Evolutionary conservation across 2,888 invertebrate species (phyloP).

Genomic region (Abrostola tripartita): DNA sequence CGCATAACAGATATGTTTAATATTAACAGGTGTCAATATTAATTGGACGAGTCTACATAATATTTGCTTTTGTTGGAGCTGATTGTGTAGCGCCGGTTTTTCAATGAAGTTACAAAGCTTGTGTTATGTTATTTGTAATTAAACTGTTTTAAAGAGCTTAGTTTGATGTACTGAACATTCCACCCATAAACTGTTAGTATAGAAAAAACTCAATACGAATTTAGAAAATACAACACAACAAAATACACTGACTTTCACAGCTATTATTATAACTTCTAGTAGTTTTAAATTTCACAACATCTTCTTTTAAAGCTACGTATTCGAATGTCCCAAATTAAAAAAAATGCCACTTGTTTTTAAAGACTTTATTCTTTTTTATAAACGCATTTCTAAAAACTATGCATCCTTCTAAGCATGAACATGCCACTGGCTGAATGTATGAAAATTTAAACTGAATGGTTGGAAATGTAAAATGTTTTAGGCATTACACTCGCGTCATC

Average conservation of each 20-base stretch:
- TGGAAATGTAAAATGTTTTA: conserved; percentile 13
- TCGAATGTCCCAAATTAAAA: too few species aligned
- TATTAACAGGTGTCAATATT: conserved; percentile 40
- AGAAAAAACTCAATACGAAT: too few species aligned
- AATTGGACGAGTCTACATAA: conserved; percentile 40
- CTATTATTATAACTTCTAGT: too few species aligned
- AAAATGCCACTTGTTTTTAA: too few species aligned
- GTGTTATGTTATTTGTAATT: conserved; percentile 43
- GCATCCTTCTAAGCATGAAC: neutral
- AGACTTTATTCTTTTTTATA: too few species aligned
- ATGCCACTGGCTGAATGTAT: conserved; percentile 1
- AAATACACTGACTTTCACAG: too few species aligned
- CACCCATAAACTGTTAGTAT: too few species aligned
- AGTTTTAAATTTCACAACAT: too few species aligned
- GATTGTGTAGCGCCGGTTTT: conserved; percentile 42
- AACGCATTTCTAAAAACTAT: neutral
- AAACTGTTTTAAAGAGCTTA: too few species aligned
- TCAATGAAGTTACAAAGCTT: conserved; percentile 43
- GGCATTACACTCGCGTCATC: conserved; percentile 7
- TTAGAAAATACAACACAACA: too few species aligned
- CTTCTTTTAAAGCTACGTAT: too few species aligned
- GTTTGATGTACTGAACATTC: too few species aligned
- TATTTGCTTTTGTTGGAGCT: conserved; percentile 48
- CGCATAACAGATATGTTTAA: conserved; percentile 16
- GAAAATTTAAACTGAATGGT: neutral